Base-by-base conservation (phyloP, 92 coral and sea anemone species). In the Diadumene lineata region DNA sequence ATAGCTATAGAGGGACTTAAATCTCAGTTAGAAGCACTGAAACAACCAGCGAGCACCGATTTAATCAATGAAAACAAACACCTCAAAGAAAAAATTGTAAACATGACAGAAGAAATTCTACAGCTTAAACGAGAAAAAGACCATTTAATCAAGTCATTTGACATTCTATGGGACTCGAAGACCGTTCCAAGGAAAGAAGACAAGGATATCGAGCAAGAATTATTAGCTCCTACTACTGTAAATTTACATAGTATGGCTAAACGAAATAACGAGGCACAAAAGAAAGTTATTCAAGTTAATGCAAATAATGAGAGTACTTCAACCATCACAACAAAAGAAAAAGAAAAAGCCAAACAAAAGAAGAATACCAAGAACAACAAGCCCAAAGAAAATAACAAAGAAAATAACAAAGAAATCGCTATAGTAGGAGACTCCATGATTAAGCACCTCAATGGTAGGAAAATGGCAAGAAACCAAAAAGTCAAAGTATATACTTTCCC, bases 71-170 rank as follows among this genome's bases (percentile, higher is more conserved):
- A 19, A 61, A 61, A 61, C 67, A 61, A 61, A 31, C 67, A 61
- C 31, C 28, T 25, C 17, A 31, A 33, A 33, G 28, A 26, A 26
- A 31, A 61, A 61, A 22, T 26, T 19, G 31, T 25, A 22, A 29
- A 26, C 67, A n/a, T 61, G 67, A 31, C 16, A 25, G 28, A 19
- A 61, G 67, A 61, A 61, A 61, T 22, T 28, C 31, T 18, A 15
- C 31, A 25, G 28, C 31, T 61, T 16, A 61, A 31, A 31, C 26
- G 31, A 61, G 67, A 61, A 31, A 61, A 61, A 61, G 67, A 61
- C 17, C 67, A 61, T 61, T 61, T 61, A 61, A 26, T 61, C 31
- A 25, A 61, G 28, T n/a, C 67, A 29, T 61, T 61, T 61, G 31
- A 61, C 28, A 61, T 61, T 31, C 31, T 61, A 26, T 19, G 31